These are phyloP conservation scores for Alauda arvensis DNA, from an alignment of 2,797 vertebrate genomes.

Conservation along the genomic window DNA sequence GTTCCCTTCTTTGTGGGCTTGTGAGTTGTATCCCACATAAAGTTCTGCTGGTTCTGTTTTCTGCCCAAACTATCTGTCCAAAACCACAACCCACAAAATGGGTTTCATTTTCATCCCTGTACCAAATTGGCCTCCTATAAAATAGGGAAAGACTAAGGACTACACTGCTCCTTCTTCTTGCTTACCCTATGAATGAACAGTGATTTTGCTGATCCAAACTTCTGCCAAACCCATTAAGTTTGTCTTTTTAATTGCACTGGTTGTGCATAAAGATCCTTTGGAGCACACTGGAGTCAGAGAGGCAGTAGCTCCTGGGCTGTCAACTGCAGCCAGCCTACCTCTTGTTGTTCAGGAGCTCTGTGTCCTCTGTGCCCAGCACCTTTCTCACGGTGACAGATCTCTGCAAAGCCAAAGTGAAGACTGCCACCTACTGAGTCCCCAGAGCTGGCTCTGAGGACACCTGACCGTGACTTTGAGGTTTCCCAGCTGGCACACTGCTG, in stretches of 20 bases:
- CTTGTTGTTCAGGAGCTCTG: neutral
- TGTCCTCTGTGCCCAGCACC: neutral
- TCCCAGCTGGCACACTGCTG: neutral
- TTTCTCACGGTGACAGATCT: neutral
- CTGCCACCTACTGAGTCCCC: constrained; percentile 53
- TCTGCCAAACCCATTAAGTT: neutral
- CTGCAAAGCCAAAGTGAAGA: constrained; percentile 24
- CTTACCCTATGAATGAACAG: neutral
- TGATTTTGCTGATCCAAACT: neutral
- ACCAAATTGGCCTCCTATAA: neutral
- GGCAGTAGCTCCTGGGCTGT: neutral
- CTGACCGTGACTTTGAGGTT: neutral
- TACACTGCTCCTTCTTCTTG: neutral
- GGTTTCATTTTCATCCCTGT: neutral
- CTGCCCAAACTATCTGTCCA: neutral
- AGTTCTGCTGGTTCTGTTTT: neutral
- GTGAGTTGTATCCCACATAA: neutral
- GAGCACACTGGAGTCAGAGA: neutral
- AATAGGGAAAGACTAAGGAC: neutral
- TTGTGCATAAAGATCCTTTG: neutral
- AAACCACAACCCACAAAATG: neutral
- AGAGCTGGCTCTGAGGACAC: neutral
- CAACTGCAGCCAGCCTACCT: neutral
- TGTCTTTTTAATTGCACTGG: neutral
- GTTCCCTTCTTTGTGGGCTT: neutral